Base-by-base conservation (phyloP, 2,113 vertebrate genomes). In the Rhipidura dahli region DNA sequence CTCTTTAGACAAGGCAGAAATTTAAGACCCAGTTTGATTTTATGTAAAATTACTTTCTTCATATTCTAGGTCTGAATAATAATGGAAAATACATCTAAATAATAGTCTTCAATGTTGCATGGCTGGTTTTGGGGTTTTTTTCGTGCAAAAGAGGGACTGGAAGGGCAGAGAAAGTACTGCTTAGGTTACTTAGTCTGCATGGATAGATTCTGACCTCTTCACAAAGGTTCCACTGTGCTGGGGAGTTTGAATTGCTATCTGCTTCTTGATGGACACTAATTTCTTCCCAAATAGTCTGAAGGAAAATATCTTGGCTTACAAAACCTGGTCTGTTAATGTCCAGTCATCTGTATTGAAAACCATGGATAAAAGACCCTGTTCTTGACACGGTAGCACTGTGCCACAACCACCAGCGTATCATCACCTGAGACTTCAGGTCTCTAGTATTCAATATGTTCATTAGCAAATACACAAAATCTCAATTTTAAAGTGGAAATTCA, bases 141-240 rank as follows among this genome's bases (percentile, higher is more conserved):
- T 42, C 60, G 21, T 71, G 60, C 40, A 70, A n/a, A 73, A 87
- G 23, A 64, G n/a, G 45, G 68, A 35, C 23, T 4, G 4, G 23
- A 37, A 91, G 24, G 49, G 65, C 27, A 90, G 76, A 85, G 63
- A 54, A 92, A 94, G 40, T 37, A 83, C n/a, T 63, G 39, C 61
- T 87, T 64, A 76, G 76, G 76, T 56, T 89, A 73, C 75, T 75
- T 60, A 45, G 39, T 65, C 78, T 78, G 42, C 50, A 83, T 0
- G 1, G 73, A 94, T 33, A 80, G 66, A 89, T 84, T 94, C 50
- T 68, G 89, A 93, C 72, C 45, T 66, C 61, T 81, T 87, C 65
- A 92, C 71, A 95, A 95, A 90, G 76, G 39, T 94, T 88, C 56
- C 56, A 91, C 72, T 96, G 87, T 96, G 82, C 90, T 90, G 24